Conservation (phyloP, 2,797 vertebrate species). For the Pseudochaenichthys georgianus region DNA sequence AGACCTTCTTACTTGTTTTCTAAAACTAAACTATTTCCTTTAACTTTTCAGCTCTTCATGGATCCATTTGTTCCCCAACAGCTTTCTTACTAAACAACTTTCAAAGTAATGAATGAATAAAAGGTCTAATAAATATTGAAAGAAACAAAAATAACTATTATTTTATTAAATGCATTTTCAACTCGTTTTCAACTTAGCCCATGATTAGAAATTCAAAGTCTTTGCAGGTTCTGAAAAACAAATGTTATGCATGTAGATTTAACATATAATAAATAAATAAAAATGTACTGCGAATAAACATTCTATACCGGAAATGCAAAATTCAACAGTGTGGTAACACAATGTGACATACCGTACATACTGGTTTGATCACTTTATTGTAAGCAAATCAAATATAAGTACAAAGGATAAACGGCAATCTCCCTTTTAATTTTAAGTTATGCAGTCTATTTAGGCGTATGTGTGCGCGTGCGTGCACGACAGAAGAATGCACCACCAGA, state of each 20-base stretch:
- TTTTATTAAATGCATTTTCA: neutral
- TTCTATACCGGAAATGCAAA: neutral
- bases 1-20: no score
- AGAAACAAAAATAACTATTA: neutral
- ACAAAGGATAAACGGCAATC: neutral
- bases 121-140: neutral
- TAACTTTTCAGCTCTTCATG: neutral
- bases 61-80: neutral
- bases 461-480: neutral
- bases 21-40: neutral
- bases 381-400: neutral
- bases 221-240: neutral
- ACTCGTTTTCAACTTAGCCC: neutral
- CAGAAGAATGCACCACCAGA: conserved; percentile 10
- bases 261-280: neutral
- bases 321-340: neutral
- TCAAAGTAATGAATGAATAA: neutral
- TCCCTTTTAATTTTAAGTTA: neutral
- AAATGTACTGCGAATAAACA: neutral
- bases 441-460: neutral
- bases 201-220: neutral
- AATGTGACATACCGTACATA: no score
- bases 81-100: neutral
- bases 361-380: neutral
- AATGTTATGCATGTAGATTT: neutral